phyloP scores from a whole-genome alignment of 2,113 vertebrate genomes.

The Aythya baeri region DNA sequence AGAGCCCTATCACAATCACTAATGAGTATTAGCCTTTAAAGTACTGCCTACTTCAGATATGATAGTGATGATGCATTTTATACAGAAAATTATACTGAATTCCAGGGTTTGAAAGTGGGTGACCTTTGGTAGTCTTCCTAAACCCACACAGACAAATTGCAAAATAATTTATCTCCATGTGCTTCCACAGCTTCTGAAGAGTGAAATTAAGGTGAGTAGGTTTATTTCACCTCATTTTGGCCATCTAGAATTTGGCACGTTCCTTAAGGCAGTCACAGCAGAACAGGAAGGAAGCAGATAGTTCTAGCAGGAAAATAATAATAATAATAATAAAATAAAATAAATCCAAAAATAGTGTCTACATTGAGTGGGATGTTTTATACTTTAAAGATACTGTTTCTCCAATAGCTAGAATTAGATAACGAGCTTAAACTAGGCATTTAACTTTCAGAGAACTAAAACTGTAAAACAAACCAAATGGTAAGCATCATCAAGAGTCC shows the following conservation, averaged over 20 bases:
- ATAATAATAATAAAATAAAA: too few relatives aligned
- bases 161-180: background rate
- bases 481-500: background rate
- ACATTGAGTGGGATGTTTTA: background rate
- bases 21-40: constrained; percentile 6
- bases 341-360: background rate
- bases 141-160: background rate
- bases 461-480: background rate
- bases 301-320: background rate
- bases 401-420: constrained; percentile 11
- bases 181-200: background rate
- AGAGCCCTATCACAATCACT: constrained; percentile 14
- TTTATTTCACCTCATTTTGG: background rate
- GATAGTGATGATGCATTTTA: background rate
- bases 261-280: background rate
- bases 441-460: background rate
- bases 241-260: background rate
- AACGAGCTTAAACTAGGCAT: background rate
- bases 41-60: background rate
- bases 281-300: background rate
- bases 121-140: constrained; percentile 10
- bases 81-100: background rate
- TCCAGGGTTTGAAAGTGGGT: background rate
- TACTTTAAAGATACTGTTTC: background rate
- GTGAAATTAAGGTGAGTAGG: background rate